Evolutionary conservation across 2,797 vertebrate genomes (phyloP), one percentile per base, ranked within the genome.

Genomic region (Xerus rutilus): DNA sequence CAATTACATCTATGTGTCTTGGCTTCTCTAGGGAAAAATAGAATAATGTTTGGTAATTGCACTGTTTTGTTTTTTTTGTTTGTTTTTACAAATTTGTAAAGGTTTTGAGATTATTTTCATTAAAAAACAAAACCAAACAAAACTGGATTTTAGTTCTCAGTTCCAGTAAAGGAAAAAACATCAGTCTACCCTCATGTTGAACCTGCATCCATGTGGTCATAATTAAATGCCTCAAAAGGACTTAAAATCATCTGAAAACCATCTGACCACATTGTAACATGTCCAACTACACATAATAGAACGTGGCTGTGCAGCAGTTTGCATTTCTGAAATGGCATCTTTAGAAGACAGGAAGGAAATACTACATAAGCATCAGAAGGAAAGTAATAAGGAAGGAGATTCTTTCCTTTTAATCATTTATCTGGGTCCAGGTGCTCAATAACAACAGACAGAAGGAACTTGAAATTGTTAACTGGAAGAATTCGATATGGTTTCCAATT

Each of bases 211-310:
- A 91, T 91, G 91, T 96, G 95, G 83, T 96, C 91, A 82, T 74
- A 94, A 96, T 96, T 93, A 95, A 86, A 96, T 11, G 83, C 91
- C 89, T 96, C 91, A 76, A 28, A 94, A 97, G 91, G 92, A 91
- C 35, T 77, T 52, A 28, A 59, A 89, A 47, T 94, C 92, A 83
- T 93, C 92, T 77, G 87, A 95, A 62, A 94, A 57, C 65, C 83
- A 85, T 91, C 91, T 74, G 91, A 91, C 65, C 77, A 39, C 28
- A 23, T 4, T 76, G 91, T 82, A 64, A 7, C 72, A 52, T 20
- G 54, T 86, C 93, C 91, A 81, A 64, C 45, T 86, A 30, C 32
- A 1, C 81, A 7, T 5, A 54, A 30, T 18, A 39, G 45, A 62
- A 21, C 18, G 13, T 54, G 15, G 0, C 32, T 30, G 49, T 9